These are phyloP conservation scores for Smittia aterrima DNA, from an alignment of 2,888 invertebrate genomes.

Conservation along the genomic window DNA sequence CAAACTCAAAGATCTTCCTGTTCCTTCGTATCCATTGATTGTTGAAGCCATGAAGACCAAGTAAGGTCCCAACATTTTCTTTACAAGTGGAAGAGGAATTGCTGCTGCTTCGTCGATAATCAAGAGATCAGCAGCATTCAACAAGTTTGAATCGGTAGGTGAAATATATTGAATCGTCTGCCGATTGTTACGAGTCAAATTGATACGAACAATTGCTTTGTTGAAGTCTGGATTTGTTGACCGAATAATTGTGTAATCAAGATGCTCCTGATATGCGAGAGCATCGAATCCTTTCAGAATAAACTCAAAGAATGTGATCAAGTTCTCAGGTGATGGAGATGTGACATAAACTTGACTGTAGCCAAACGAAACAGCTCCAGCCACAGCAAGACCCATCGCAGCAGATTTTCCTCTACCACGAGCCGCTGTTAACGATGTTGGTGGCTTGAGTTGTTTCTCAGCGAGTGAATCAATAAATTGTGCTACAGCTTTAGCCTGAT, in stretches of 20 bases:
- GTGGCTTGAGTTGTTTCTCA: constrained; percentile 81
- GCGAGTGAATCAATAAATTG: constrained; percentile 94
- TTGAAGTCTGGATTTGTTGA: constrained; percentile 96
- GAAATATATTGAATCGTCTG: constrained; percentile 98
- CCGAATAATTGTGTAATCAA: constrained; percentile 90
- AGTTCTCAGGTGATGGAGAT: constrained; percentile 96
- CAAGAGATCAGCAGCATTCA: constrained; percentile 91
- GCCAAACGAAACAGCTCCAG: constrained; percentile 78
- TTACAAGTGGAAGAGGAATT: constrained; percentile 91
- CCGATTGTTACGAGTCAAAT: constrained; percentile 83
- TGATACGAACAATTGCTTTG: constrained; percentile 91
- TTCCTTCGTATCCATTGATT: constrained; percentile 97
- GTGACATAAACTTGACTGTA: constrained; percentile 92
- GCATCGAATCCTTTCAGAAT: constrained; percentile 93
- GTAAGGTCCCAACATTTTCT: constrained; percentile 84
- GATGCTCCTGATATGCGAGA: constrained; percentile 90
- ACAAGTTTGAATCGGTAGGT: constrained; percentile 82
- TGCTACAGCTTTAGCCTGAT: constrained; percentile 89
- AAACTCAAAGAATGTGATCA: constrained; percentile 96
- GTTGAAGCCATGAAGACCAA: constrained; percentile 95
- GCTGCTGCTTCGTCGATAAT: constrained; percentile 99
- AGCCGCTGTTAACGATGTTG: constrained; percentile 92
- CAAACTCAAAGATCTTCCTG: constrained; percentile 90
- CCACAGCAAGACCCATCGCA: constrained; percentile 88
- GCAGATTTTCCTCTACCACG: constrained; percentile 98